Percentiles rank a stretch among this genome's conserved stretches.
Conservation (phyloP, 2,113 vertebrate genomes). For the Lanius ludovicianus region DNA sequence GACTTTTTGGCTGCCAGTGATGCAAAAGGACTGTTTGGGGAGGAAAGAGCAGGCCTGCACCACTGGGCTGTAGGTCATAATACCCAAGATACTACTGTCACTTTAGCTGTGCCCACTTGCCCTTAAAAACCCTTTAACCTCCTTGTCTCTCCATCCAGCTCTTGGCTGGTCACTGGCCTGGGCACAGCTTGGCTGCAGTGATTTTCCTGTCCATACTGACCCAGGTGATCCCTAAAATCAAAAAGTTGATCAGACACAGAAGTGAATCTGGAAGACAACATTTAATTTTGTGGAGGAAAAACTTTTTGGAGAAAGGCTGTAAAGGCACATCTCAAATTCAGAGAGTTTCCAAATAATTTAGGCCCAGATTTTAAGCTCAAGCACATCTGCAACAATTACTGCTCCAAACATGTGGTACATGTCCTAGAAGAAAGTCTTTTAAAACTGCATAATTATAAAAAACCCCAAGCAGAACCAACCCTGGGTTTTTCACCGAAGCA, state of each 20-base stretch:
- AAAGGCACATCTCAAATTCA: not conserved
- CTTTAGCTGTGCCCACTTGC: not conserved
- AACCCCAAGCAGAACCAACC: not conserved
- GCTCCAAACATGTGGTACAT: not conserved
- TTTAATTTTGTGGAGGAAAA: not conserved
- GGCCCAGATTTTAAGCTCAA: not conserved
- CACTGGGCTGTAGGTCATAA: constrained; percentile 20
- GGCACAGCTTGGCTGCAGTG: not conserved
- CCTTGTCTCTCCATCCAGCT: not conserved
- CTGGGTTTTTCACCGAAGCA: not conserved
- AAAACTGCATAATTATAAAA: not conserved
- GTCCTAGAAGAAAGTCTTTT: not conserved
- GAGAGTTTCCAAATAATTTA: not conserved
- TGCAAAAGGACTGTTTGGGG: not conserved
- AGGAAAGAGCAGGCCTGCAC: not conserved
- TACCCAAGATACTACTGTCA: not conserved
- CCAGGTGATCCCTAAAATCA: not conserved
- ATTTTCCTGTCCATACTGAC: not conserved
- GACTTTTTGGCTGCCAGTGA: not conserved
- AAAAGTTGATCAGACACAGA: not conserved
- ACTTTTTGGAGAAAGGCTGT: not conserved
- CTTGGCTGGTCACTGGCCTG: not conserved
- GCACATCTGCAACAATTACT: constrained; percentile 7
- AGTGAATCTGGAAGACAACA: not conserved
- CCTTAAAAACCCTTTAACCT: constrained; percentile 11